phyloP scores from a whole-genome alignment of 2,888 invertebrate genomes.

The Spicauda simplicius region DNA sequence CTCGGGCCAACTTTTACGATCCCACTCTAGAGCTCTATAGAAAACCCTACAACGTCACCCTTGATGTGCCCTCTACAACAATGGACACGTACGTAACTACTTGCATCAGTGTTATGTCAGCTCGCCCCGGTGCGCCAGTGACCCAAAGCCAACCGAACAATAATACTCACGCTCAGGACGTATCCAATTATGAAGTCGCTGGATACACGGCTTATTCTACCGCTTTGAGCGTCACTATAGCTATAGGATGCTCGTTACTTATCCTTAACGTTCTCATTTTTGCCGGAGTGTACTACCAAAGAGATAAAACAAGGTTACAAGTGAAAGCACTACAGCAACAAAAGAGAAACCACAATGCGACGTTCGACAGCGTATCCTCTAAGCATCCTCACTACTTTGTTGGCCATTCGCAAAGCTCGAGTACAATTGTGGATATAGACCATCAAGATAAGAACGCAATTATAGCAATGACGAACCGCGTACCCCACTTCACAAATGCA shows the following conservation, averaged over 20 bases:
- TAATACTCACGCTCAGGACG: constrained; percentile 89
- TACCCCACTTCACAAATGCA: constrained; percentile 76
- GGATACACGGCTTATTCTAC: constrained; percentile 91
- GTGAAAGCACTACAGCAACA: constrained; percentile 90
- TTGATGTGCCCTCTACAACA: constrained; percentile 80
- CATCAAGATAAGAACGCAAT: constrained; percentile 87
- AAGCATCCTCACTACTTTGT: constrained; percentile 93
- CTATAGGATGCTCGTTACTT: constrained; percentile 91
- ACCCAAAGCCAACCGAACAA: constrained; percentile 75
- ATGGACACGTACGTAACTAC: constrained; percentile 88
- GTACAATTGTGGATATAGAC: constrained; percentile 94
- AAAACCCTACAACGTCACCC: constrained; percentile 84
- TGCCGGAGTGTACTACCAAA: constrained; percentile 93
- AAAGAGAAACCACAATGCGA: constrained; percentile 85
- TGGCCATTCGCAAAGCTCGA: constrained; percentile 91
- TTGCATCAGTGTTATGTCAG: constrained; percentile 89
- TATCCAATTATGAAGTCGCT: constrained; percentile 92
- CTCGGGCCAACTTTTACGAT: constrained; percentile 87
- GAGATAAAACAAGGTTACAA: constrained; percentile 91
- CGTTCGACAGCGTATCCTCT: constrained; percentile 84
- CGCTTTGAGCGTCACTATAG: constrained; percentile 91
- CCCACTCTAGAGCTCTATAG: constrained; percentile 87
- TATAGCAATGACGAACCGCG: constrained; percentile 79
- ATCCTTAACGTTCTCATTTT: constrained; percentile 93
- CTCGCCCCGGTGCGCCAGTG: constrained; percentile 85